phyloP scores from a whole-genome alignment of 2,888 invertebrate species.

The Pachycephus smyrnensis region DNA sequence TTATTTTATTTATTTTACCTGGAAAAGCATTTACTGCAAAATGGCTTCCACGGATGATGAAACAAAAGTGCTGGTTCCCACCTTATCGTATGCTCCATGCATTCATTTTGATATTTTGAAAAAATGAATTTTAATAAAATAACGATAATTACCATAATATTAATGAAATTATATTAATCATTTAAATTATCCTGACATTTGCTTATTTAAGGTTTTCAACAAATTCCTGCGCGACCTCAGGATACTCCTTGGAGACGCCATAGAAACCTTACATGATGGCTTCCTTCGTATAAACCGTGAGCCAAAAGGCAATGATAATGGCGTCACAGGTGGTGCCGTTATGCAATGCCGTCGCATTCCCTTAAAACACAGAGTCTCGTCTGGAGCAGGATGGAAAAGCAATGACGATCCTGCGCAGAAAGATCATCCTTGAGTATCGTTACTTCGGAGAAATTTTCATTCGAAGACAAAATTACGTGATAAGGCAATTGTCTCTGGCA shows the following conservation, averaged over 20 bases:
- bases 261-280: background rate
- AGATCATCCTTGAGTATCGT: background rate
- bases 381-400: background rate
- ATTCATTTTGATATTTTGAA: too few relatives aligned
- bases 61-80: background rate
- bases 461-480: background rate
- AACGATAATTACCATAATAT: background rate
- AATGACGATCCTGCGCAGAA: background rate
- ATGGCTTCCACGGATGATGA: background rate
- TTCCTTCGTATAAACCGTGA: conserved; percentile 3
- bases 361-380: conserved; percentile 8
- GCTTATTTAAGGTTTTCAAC: background rate
- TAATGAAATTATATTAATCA: background rate
- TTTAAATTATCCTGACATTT: background rate
- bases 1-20: background rate
- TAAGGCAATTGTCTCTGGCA: background rate
- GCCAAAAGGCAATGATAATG: conserved; percentile 22
- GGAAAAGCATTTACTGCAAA: background rate
- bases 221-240: background rate
- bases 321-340: conserved; percentile 23
- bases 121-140: too few relatives aligned
- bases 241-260: background rate
- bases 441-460: background rate
- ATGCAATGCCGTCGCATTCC: conserved; percentile 16
- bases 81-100: background rate